Base-by-base conservation (phyloP, 2,797 vertebrate genomes). In the Ibycter americanus region DNA sequence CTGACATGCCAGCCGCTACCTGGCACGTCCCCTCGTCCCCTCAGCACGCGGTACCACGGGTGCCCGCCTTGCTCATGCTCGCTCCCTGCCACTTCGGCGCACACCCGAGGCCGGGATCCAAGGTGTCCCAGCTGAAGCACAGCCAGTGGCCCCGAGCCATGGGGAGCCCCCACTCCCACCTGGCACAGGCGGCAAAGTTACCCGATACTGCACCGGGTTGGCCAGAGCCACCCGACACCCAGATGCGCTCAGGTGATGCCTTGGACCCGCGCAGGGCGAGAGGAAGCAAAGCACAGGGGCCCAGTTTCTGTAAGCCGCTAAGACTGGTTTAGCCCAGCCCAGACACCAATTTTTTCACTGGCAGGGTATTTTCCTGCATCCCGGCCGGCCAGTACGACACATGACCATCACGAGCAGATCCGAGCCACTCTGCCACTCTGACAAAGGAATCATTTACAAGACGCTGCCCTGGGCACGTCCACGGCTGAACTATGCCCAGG, bases 371-470 rank as follows among this genome's bases (percentile, higher is more conserved):
- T 84, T 62, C 56, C 87, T 90, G 83, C 52, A 9, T 72, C 86
- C 87, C 3, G 1, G 79, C 87, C 3, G 1, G 79, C 84, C 91
- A 93, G 74, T 11, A 49, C 1, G 40, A 84, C 95, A 96, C 89
- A 93, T 94, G 93, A 96, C 92, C 76, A 40, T 65, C 93, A 91
- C 15, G 26, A 95, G 94, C 87, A 66, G 82, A 82, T 70, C 87
- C 29, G n/a, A 89, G 93, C 47, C 83, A 89, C 63, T 15, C 19
- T 2, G 0, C 12, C 4, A 6, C 58, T 59, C 59, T 76, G 93
- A 94, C 91, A 97, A 96, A 97, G 90, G 80, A 96, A 94, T 96
- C 83, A 95, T 94, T 97, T 90, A 97, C 83, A 92, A 95, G 89
- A 92, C 5, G 14, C 74, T 92, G 68, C 58, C 61, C 72, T 1